These are phyloP conservation scores for Vidua macroura DNA, from an alignment of 2,113 vertebrate species.

Conservation along the genomic window DNA sequence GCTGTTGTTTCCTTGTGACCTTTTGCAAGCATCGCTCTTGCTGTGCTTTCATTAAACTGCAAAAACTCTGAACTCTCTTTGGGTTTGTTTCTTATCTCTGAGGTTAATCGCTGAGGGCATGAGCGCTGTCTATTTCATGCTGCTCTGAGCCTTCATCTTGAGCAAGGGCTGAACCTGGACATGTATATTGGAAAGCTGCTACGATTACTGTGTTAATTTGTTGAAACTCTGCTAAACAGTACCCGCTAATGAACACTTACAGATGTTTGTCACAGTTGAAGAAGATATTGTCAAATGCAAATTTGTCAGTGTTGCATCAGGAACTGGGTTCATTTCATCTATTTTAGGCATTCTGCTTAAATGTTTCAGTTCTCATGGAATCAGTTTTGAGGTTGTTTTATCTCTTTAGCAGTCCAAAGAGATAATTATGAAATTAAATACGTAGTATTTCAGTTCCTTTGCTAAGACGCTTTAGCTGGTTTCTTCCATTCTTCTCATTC, in stretches of 20 bases:
- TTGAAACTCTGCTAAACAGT: neutral
- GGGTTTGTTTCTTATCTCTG: neutral
- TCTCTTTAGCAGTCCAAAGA: neutral
- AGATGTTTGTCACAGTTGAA: neutral
- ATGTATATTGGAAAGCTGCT: neutral
- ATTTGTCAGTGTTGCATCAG: neutral
- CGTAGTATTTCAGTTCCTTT: neutral
- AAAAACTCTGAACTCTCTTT: neutral
- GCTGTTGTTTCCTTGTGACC: neutral
- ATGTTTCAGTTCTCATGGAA: neutral
- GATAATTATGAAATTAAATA: neutral
- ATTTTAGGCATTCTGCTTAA: neutral
- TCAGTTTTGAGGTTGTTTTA: neutral
- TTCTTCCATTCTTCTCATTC: neutral
- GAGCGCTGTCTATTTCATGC: neutral
- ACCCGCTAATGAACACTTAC: neutral
- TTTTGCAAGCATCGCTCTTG: neutral
- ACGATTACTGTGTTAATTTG: neutral
- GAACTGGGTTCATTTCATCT: neutral
- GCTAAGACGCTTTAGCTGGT: neutral
- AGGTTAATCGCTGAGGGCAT: neutral
- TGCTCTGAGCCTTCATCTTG: conserved; percentile 13
- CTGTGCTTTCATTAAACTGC: neutral
- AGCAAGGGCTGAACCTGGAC: neutral
- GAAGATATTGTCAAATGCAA: neutral